Percentiles rank a stretch among this genome's conserved stretches.
These are phyloP conservation scores for Acipenser ruthenus DNA, from an alignment of 2,797 vertebrate genomes.

Conservation along the genomic window DNA sequence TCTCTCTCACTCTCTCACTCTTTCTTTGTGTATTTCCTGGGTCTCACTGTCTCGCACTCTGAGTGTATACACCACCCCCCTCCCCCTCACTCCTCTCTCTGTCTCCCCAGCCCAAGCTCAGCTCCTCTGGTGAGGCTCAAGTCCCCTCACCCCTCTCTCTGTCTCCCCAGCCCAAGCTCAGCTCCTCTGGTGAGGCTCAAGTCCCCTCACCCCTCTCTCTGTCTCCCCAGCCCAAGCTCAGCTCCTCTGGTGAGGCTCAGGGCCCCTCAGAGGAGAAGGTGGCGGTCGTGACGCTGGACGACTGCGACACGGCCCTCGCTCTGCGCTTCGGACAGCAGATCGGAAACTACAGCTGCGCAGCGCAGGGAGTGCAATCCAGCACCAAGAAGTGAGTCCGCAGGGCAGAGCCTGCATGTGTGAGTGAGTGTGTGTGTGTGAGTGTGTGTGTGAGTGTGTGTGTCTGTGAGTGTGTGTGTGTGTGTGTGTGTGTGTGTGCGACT, in stretches of 20 bases:
- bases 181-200: too few species aligned
- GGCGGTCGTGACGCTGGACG: slow-evolving; percentile 84
- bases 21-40: too few species aligned
- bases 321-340: slow-evolving; percentile 83
- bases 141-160: too few species aligned
- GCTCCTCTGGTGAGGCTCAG: slow-evolving; percentile 75
- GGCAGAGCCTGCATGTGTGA: background rate
- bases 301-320: slow-evolving; percentile 83
- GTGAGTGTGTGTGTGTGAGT: slow-evolving; percentile 4
- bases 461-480: background rate
- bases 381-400: slow-evolving; percentile 83
- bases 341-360: slow-evolving; percentile 91
- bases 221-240: slow-evolving; percentile 72
- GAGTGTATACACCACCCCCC: background rate
- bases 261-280: slow-evolving; percentile 96
- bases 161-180: too few species aligned
- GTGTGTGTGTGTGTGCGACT: background rate
- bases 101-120: too few species aligned
- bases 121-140: too few species aligned
- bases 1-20: background rate
- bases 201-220: background rate
- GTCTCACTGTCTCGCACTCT: too few species aligned
- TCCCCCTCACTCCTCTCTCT: background rate
- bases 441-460: slow-evolving; percentile 3
- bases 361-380: slow-evolving; percentile 89